Evolutionary conservation across 2,113 vertebrate species (phyloP).

Genomic region (Potamarius usumacintae): DNA sequence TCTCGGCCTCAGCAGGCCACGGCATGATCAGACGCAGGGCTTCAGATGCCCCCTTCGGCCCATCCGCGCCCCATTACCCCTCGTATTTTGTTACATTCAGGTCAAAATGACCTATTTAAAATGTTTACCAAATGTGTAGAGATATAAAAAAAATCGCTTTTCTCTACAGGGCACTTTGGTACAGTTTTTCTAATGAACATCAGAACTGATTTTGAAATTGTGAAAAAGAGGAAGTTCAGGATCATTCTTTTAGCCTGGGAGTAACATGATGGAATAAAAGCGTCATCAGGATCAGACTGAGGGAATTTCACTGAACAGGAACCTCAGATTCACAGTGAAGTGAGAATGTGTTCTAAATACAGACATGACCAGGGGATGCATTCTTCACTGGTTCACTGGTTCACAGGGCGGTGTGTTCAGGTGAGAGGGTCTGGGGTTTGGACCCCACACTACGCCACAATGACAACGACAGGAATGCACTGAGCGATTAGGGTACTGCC

Average conservation of each 20-base stretch:
- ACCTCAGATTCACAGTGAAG: not conserved
- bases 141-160: not conserved
- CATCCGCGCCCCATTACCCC: not conserved
- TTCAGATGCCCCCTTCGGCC: slow-evolving; percentile 16
- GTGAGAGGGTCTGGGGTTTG: not conserved
- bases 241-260: not conserved
- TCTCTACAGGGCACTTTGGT: not conserved
- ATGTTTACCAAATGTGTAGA: not conserved
- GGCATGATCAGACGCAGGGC: not conserved
- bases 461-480: not conserved
- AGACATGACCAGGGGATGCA: not conserved
- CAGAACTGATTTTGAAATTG: slow-evolving; percentile 1
- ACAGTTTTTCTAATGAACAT: not conserved
- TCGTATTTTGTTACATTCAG: not conserved
- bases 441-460: not conserved
- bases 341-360: not conserved
- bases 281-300: not conserved
- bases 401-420: not conserved
- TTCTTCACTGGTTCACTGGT: not conserved
- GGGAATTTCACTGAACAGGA: not conserved
- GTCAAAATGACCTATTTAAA: slow-evolving; percentile 13
- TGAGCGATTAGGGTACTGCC: not conserved
- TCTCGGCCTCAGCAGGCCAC: not conserved
- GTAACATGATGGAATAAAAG: not conserved
- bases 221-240: not conserved